Conservation (phyloP, 2,888 invertebrate genomes). For the Buathra laborator region DNA sequence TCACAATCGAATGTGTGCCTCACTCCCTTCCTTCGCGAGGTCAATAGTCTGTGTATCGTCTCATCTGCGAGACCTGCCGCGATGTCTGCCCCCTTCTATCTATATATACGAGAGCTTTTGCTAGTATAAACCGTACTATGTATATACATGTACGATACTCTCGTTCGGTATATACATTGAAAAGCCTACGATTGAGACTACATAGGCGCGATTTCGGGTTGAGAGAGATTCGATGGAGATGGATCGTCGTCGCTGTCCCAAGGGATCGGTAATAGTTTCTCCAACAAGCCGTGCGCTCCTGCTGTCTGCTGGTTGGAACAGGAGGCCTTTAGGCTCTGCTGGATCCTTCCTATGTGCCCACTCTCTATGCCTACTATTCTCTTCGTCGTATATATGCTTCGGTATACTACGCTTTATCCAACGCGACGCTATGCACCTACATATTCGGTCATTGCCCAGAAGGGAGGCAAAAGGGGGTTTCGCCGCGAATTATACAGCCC, state of each 20-base stretch:
- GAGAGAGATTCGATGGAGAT: constrained; percentile 85
- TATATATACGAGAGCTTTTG: not conserved
- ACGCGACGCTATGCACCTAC: not conserved
- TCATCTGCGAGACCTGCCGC: constrained; percentile 43
- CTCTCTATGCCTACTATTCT: not conserved
- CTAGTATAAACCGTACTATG: constrained; percentile 19
- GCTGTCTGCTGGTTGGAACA: constrained; percentile 40
- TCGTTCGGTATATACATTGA: constrained; percentile 43
- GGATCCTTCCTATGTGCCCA: constrained; percentile 18
- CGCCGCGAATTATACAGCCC: constrained; percentile 70
- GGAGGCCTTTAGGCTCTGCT: constrained; percentile 9
- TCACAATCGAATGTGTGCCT: constrained; percentile 47
- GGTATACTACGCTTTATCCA: constrained; percentile 21
- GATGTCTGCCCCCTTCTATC: constrained; percentile 9
- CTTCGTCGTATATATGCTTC: not conserved
- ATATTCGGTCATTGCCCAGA: constrained; percentile 37
- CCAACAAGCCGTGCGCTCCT: constrained; percentile 54
- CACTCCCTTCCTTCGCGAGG: constrained; percentile 27
- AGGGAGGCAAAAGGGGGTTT: constrained; percentile 61
- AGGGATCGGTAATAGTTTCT: constrained; percentile 81
- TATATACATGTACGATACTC: constrained; percentile 8
- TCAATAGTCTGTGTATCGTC: constrained; percentile 60
- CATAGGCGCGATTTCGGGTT: constrained; percentile 78
- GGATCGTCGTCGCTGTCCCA: constrained; percentile 80
- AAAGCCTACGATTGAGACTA: constrained; percentile 72